Percentiles rank a stretch among this genome's conserved stretches.
Conservation (phyloP, 2,888 invertebrate species). For the Euzophera pinguis region DNA sequence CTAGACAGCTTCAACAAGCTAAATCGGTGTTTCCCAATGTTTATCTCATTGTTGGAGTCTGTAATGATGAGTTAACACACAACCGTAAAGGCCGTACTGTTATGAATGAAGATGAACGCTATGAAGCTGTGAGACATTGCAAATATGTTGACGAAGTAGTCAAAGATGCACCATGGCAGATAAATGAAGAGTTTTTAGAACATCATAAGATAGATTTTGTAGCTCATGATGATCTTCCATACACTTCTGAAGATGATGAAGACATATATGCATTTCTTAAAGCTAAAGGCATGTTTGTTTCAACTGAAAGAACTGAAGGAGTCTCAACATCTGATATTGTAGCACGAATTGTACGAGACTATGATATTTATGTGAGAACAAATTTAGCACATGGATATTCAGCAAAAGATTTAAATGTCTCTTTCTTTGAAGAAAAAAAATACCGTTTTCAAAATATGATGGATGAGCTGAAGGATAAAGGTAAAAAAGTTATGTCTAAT, state of each 20-base stretch:
- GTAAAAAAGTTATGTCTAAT: slow-evolving; percentile 84
- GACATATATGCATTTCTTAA: slow-evolving; percentile 91
- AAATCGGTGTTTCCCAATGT: slow-evolving; percentile 93
- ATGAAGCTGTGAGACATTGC: slow-evolving; percentile 93
- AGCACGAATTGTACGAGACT: slow-evolving; percentile 93
- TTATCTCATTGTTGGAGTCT: slow-evolving; percentile 93
- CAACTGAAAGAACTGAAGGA: slow-evolving; percentile 91
- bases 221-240: slow-evolving; percentile 96
- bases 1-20: slow-evolving; percentile 93
- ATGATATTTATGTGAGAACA: slow-evolving; percentile 93
- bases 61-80: slow-evolving; percentile 90
- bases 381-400: slow-evolving; percentile 94
- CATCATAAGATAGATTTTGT: slow-evolving; percentile 97
- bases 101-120: slow-evolving; percentile 93
- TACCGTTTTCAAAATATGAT: slow-evolving; percentile 93
- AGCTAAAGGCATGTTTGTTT: slow-evolving; percentile 92
- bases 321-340: slow-evolving; percentile 96
- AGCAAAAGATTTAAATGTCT: slow-evolving; percentile 94
- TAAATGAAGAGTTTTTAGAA: slow-evolving; percentile 88
- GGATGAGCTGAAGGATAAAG: slow-evolving; percentile 89
- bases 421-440: slow-evolving; percentile 93
- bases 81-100: slow-evolving; percentile 91
- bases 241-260: slow-evolving; percentile 84
- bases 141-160: slow-evolving; percentile 95
- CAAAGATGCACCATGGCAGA: slow-evolving; percentile 90